Conservation (phyloP, 2,113 vertebrate genomes). For the Crotalus tigris region DNA sequence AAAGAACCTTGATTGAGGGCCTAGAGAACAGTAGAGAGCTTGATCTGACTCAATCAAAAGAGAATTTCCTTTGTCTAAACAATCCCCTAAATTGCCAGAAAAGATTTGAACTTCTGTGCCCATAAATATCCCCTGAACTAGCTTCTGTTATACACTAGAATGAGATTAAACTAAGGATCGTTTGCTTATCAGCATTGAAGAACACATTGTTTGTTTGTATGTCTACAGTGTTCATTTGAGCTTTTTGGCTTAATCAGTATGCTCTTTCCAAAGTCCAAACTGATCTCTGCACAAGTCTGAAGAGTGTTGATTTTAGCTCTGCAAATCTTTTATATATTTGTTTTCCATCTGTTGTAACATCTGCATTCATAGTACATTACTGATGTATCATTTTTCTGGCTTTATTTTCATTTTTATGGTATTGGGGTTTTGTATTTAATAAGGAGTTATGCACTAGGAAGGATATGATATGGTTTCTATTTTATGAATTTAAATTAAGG, state of each 20-base stretch:
- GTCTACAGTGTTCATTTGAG: conserved; percentile 14
- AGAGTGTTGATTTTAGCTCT: conserved; percentile 57
- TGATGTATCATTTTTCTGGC: conserved; percentile 43
- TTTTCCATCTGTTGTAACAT: conserved; percentile 45
- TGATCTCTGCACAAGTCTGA: conserved; percentile 37
- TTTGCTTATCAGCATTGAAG: conserved; percentile 14
- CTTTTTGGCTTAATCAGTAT: conserved; percentile 39
- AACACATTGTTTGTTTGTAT: conserved; percentile 29
- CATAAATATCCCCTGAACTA: conserved; percentile 3
- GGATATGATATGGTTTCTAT: conserved; percentile 51
- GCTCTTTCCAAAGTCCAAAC: conserved; percentile 47
- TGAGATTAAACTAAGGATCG: conserved; percentile 14
- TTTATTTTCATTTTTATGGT: conserved; percentile 57
- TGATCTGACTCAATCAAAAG: not conserved
- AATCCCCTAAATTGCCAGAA: not conserved
- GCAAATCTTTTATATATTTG: conserved; percentile 52
- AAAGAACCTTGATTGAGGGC: not conserved
- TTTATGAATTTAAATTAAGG: conserved; percentile 60
- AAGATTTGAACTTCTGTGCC: not conserved
- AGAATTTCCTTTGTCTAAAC: not conserved
- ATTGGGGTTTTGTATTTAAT: conserved; percentile 55
- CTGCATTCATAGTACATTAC: conserved; percentile 51
- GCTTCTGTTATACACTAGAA: conserved; percentile 12
- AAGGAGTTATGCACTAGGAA: conserved; percentile 44
- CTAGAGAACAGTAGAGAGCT: not conserved